Conservation (phyloP, 2,113 vertebrate species). For the Rafetus swinhoei region DNA sequence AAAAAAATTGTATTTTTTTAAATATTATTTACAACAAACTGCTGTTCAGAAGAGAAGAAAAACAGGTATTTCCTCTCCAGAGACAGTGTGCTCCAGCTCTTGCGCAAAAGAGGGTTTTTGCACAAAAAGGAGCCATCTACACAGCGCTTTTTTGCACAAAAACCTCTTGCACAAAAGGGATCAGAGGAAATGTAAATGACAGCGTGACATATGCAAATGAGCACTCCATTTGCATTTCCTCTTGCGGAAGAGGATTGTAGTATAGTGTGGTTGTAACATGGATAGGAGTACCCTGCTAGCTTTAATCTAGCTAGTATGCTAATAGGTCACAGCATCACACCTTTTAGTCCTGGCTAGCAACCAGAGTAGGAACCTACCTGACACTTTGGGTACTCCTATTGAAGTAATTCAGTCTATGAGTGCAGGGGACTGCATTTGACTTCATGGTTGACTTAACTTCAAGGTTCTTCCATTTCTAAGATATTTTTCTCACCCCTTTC, state of each 20-base stretch:
- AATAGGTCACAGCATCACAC: background rate
- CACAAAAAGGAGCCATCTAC: too few species aligned
- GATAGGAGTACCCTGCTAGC: background rate
- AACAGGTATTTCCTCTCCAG: background rate
- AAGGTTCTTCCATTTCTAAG: too few species aligned
- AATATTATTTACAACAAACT: background rate
- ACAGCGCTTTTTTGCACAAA: too few species aligned
- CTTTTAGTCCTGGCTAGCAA: background rate
- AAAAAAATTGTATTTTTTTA: background rate
- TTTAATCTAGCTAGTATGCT: background rate
- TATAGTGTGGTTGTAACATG: background rate
- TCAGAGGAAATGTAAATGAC: too few species aligned
- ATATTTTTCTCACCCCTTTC: background rate
- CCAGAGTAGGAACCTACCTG: background rate
- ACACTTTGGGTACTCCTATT: background rate
- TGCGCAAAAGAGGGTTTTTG: too few species aligned
- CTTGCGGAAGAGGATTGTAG: too few species aligned
- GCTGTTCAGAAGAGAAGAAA: background rate
- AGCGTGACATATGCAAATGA: too few species aligned
- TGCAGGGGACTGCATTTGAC: too few species aligned
- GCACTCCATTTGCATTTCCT: too few species aligned
- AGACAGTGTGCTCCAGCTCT: background rate
- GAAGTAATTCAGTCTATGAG: background rate
- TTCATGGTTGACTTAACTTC: too few species aligned
- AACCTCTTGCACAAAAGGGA: too few species aligned